Percentiles rank a stretch among this genome's conserved stretches.
phyloP scores from a whole-genome alignment of 2,113 vertebrate species.

The Equus przewalskii region DNA sequence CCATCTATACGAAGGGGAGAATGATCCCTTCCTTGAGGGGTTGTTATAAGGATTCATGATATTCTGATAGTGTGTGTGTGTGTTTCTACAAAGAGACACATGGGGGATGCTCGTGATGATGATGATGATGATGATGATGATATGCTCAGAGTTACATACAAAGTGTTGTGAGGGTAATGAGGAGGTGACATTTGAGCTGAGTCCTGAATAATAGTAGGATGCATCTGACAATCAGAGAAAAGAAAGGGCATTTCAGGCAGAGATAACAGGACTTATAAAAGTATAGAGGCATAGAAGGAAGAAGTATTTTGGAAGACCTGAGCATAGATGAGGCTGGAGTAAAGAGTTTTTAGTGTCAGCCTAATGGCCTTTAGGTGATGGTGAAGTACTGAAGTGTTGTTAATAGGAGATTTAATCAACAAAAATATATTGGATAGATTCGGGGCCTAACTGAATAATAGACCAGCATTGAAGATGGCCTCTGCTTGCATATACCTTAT shows the following conservation, averaged over 20 bases:
- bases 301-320: background rate
- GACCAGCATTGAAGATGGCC: background rate
- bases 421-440: background rate
- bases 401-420: background rate
- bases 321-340: background rate
- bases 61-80: background rate
- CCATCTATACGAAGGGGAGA: background rate
- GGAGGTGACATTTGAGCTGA: background rate
- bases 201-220: background rate
- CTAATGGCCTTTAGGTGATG: background rate
- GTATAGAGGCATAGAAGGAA: background rate
- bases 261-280: background rate
- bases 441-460: background rate
- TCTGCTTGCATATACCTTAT: background rate
- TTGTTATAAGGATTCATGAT: background rate
- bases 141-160: background rate
- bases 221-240: conserved; percentile 6
- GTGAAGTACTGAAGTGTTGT: background rate
- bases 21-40: background rate
- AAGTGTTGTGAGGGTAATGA: background rate
- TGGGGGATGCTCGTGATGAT: background rate
- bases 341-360: background rate
- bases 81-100: background rate
- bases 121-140: background rate
- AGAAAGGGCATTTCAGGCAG: background rate